Conservation (phyloP, 2,888 invertebrate genomes). For the Tetranychus truncatus region DNA sequence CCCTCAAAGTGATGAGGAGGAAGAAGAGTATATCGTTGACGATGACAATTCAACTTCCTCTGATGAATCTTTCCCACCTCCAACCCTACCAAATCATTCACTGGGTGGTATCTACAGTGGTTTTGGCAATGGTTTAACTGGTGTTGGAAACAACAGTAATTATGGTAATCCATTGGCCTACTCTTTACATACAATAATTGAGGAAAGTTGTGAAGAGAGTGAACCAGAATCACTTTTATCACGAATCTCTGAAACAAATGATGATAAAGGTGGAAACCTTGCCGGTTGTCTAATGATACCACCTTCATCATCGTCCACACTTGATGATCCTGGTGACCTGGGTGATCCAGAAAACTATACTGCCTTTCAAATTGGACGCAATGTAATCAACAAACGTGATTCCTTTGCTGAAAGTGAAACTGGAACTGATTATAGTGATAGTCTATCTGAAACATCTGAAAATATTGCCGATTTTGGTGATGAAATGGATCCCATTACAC, state of each 20-base stretch:
- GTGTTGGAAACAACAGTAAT: conserved; percentile 22
- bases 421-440: neutral
- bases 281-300: neutral
- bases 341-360: neutral
- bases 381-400: neutral
- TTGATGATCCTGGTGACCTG: neutral
- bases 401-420: neutral
- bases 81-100: neutral
- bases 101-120: neutral
- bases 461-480: conserved; percentile 40
- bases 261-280: neutral
- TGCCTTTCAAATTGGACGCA: neutral
- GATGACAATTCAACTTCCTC: neutral
- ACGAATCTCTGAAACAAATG: neutral
- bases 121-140: neutral
- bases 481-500: conserved; percentile 35
- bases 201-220: conserved; percentile 85
- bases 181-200: conserved; percentile 75
- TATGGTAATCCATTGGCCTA: conserved; percentile 42
- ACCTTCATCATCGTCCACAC: neutral
- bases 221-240: conserved; percentile 23
- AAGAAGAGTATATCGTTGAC: neutral
- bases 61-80: neutral
- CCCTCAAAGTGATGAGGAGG: neutral
- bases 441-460: neutral